These are phyloP conservation scores for Microchirus variegatus DNA, from an alignment of 2,797 vertebrate genomes.

Conservation along the genomic window DNA sequence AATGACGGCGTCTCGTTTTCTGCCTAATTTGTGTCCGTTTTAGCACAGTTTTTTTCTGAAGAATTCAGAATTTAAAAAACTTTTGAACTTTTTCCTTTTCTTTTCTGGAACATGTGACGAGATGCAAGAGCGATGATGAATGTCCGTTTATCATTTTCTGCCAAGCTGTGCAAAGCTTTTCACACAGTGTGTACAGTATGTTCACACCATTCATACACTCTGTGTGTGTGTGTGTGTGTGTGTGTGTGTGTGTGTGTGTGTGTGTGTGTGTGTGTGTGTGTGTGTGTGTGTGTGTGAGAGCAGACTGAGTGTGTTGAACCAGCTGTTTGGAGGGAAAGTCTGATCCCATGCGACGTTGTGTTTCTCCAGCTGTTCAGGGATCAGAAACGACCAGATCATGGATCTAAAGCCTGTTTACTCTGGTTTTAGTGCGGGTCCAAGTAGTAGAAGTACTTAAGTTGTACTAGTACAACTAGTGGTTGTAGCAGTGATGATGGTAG, in stretches of 20 bases:
- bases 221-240: conserved; percentile 15
- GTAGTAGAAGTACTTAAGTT: too few species aligned
- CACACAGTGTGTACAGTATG: conserved; percentile 12
- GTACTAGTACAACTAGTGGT: conserved; percentile 8
- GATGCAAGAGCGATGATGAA: conserved; percentile 31
- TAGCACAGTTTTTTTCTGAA: too few species aligned
- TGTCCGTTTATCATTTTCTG: conserved; percentile 50
- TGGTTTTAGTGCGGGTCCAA: not conserved
- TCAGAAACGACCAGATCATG: conserved; percentile 67
- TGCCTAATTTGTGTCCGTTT: not conserved
- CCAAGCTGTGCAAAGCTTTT: conserved; percentile 38
- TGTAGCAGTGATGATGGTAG: not conserved
- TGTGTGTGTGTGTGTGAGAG: conserved; percentile 35
- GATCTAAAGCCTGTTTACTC: conserved; percentile 29
- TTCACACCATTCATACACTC: conserved; percentile 25
- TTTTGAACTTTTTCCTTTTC: conserved; percentile 3
- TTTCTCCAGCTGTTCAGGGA: conserved; percentile 83
- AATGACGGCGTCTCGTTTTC: not conserved
- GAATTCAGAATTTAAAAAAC: too few species aligned
- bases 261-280: conserved; percentile 28
- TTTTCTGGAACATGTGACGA: conserved; percentile 25
- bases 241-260: conserved; percentile 14
- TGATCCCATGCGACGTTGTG: conserved; percentile 77
- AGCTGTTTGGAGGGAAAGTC: conserved; percentile 83
- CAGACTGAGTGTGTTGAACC: conserved; percentile 73